Base-by-base conservation (phyloP, 2,113 vertebrate species). In the Merops nubicus region DNA sequence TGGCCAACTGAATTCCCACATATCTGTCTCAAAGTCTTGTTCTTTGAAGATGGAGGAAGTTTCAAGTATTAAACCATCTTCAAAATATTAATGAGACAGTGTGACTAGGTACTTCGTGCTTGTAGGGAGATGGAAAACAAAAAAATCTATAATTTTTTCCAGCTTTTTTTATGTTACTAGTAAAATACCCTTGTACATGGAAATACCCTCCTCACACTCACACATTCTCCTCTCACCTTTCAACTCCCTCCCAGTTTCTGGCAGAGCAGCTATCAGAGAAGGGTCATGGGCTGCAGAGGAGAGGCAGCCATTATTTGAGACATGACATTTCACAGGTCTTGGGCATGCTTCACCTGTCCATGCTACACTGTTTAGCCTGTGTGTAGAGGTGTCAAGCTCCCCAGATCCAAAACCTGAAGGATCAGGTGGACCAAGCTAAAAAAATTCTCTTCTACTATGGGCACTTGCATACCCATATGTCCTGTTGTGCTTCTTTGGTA, bases 11-110 rank as follows among this genome's bases (percentile, higher is more conserved):
- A 95, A 86, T 96, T 97, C 91, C 92, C 95, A 96, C 87, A 85
- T 77, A 82, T 91, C 63, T 94, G 43, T 89, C 89, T 91, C 26
- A 2, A 93, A 93, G 47, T 47, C 84, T 85, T 96, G 63, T 91
- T 89, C 87, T 95, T 93, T 95, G 91, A 96, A 93, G 85, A 59
- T 0, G 3, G 48, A 94, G 93, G 95, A 97, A 95, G 72, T 94
- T 85, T 91, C 75, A 94, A 96, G 76, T 45, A 96, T 68, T 72
- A 95, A 96, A 91, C 47, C 7, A 60, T 92, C 36, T 85, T 54
- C 85, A n/a, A 84, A 93, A 80, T 65, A 54, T 90, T 86, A 72
- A 78, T 53, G 34, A 95, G 78, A 68, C 48, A 81, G 13, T 10
- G 25, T 64, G 76, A 93, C 42, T 84, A 80, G 67, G 63, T 80